Base-by-base conservation (phyloP, 2,797 vertebrate species). In the Syngnathus rostellatus region DNA sequence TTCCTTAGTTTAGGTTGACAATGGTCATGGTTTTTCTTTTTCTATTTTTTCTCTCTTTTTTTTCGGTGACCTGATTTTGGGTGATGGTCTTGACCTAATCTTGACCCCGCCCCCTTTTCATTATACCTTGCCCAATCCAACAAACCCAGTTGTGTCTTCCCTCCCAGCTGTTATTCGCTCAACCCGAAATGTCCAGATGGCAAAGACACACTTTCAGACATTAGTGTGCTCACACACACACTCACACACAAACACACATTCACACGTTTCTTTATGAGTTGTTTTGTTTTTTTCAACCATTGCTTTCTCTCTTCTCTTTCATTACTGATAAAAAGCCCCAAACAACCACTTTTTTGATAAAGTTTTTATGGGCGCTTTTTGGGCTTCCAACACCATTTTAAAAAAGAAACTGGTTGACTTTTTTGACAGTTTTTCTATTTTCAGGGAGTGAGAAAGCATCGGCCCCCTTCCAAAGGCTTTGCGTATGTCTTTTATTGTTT, bases 101-200 rank as follows among this genome's bases (percentile, higher is more conserved):
- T 77, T 85, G 93, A 89, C 91, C 90, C 78, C 83, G 83, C 90
- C n/a, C 73, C 79, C 70, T 54, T 31, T 78, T 70, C 63, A 64
- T 78, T 38, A 76, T 80, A 78, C 80, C 80, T 79, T 77, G 73
- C 81, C 92, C 91, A 91, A 90, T 88, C 92, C 92, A 93, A 92
- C 85, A 87, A 31, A 89, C 91, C 92, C 92, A 86, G 87, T 90
- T 92, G 90, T 92, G 90, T 92, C 93, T 94, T 92, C 90, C 92
- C 88, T 87, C 91, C 94, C 93, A 94, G 94, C 94, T 95, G 92
- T 95, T 95, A 90, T 93, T 82, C 92, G 84, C 92, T 93, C 92
- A 90, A 90, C 92, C 93, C 93, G 93, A 93, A 92, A 92, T 88
- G 80, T 90, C 92, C 91, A 92, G 91, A 92, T 93, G 95, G 94